Evolutionary conservation across 2,113 vertebrate species (phyloP), one percentile per base, ranked within the genome.

Genomic region (Acrocephalus arundinaceus): DNA sequence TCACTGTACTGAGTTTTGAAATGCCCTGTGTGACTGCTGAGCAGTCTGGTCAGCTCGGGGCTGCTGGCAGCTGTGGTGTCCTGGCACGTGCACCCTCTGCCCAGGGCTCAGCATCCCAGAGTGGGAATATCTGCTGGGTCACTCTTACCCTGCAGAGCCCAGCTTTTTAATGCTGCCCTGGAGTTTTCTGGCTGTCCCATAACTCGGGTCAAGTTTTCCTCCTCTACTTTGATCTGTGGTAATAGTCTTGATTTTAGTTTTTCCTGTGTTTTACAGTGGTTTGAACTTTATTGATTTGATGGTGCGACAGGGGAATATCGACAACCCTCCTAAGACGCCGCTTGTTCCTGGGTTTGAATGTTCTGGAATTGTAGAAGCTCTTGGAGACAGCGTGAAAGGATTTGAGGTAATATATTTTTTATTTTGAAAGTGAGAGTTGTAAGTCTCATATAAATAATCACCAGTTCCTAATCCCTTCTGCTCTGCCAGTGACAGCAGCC

Each of bases 281-380:
- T 97, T 99, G 97, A 99, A 99, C 98, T 99, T 99, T 74, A 98
- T 99, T 93, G 99, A 99, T 97, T 96, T 99, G 97, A 99, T 99
- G 99, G 99, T 99, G 51, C 98, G 99, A 79, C 99, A 99, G 96
- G 99, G 99, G 66, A 99, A 99, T 51, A 99, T 99, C 4, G 99
- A 99, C 96, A 99, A 98, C 96, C 99, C 99, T 89, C 99, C 99
- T 2, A 99, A 99, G 98, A 98, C 99, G 0, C 99, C 99, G 0
- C 97, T 99, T 70, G 98, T 99, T 78, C 99, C 99, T 75, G 99
- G 99, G 31, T 99, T 99, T 96, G 99, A 99, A 89, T 99, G 99
- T 89, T 99, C 98, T 92, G 99, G 99, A 95, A 99, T 99, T 90
- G 98, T 99, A 31, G 99, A 99, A 98, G 98, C 98, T 70, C 94